These are phyloP conservation scores for Lipophrys pholis DNA, from an alignment of 2,113 vertebrate species.

Conservation along the genomic window DNA sequence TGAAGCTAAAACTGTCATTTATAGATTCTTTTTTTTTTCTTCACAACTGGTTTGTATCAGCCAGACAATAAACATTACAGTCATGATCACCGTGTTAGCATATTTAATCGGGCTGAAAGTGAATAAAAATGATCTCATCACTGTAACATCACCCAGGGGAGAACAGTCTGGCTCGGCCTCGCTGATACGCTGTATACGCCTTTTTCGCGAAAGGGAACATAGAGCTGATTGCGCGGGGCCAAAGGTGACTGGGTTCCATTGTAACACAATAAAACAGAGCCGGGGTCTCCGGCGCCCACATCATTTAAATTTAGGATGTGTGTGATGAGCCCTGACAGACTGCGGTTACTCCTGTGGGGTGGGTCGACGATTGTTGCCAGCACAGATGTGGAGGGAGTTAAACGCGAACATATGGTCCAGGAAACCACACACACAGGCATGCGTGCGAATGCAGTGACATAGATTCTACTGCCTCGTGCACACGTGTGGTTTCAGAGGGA, in stretches of 20 bases:
- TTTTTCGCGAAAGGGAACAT: conserved; percentile 40
- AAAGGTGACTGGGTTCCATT: conserved; percentile 57
- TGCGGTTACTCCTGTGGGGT: conserved; percentile 60
- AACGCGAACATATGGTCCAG: conserved; percentile 65
- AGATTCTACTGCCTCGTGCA: conserved; percentile 5
- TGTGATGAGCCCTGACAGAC: conserved; percentile 76
- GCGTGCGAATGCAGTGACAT: conserved; percentile 19
- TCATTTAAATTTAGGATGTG: conserved; percentile 68
- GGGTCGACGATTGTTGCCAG: conserved; percentile 51
- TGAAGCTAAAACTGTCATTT: background rate
- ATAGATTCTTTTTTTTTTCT: background rate
- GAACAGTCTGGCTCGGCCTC: conserved; percentile 17
- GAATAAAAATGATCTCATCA: conserved; percentile 48
- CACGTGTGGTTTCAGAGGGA: conserved; percentile 58
- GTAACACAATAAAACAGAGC: conserved; percentile 36
- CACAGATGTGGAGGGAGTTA: conserved; percentile 78
- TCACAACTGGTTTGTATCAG: conserved; percentile 48
- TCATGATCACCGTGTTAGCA: conserved; percentile 22
- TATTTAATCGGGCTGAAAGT: conserved; percentile 33
- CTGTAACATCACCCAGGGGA: conserved; percentile 31
- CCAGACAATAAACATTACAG: conserved; percentile 15
- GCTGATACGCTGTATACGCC: conserved; percentile 19
- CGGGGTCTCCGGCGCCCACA: conserved; percentile 60
- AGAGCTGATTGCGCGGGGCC: conserved; percentile 50
- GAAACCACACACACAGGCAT: conserved; percentile 47